Conservation (phyloP, 2,888 invertebrate species). For the Athrips mouffetella region DNA sequence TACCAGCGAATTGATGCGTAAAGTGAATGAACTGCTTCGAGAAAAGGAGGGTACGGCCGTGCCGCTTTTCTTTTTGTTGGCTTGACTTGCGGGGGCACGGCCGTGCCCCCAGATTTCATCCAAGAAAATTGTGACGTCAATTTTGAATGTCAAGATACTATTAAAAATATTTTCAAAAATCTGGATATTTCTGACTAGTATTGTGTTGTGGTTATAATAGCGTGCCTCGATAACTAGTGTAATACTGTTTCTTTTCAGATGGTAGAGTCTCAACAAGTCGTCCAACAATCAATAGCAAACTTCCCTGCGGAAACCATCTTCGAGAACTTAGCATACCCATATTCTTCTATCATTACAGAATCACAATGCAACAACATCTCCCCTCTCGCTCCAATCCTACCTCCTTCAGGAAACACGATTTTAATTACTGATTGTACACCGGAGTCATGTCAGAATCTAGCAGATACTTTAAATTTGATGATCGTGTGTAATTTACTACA, state of each 20-base stretch:
- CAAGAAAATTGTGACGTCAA: too few species aligned
- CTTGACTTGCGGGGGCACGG: too few species aligned
- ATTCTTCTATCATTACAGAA: neutral
- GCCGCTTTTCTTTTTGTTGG: too few species aligned
- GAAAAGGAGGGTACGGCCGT: too few species aligned
- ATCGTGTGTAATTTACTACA: slow-evolving; percentile 53
- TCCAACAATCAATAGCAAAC: neutral
- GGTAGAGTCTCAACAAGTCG: neutral
- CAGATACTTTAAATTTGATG: slow-evolving; percentile 58
- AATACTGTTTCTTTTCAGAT: neutral
- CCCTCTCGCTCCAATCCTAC: neutral
- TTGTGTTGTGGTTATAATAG: too few species aligned
- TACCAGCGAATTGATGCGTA: too few species aligned
- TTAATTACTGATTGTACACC: slow-evolving; percentile 60
- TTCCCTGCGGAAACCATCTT: neutral
- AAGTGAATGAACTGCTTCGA: too few species aligned
- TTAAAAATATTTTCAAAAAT: too few species aligned
- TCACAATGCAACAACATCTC: neutral
- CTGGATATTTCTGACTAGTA: too few species aligned
- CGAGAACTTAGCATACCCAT: neutral
- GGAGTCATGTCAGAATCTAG: slow-evolving; percentile 52
- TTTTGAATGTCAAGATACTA: too few species aligned
- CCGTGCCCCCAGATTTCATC: too few species aligned
- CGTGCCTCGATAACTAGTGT: too few species aligned
- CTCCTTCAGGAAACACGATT: slow-evolving; percentile 30